Evolutionary conservation across 2,888 invertebrate genomes (phyloP), one percentile per base, ranked within the genome.

Genomic region (Harpagoxenus sublaevis): DNA sequence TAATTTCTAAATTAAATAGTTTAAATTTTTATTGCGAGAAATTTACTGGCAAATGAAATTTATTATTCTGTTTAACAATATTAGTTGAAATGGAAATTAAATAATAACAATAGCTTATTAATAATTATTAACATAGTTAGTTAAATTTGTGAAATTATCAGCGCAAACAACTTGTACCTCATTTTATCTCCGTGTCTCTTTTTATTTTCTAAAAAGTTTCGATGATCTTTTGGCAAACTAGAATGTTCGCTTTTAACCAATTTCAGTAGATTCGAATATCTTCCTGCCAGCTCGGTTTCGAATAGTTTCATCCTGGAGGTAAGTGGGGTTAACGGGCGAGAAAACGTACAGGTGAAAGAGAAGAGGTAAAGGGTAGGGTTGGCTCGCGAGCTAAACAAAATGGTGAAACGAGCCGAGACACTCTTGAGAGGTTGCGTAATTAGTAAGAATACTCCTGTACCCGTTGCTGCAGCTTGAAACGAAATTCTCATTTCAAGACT

Each of bases 361-460:
- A 81, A 71, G 6, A 35, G 78, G 48, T 75, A 73, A 65, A 66
- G 48, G 79, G 65, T 57, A 57, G 10, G 35, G 45, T 74, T 18
- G 84, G 45, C 6, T 53, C 39, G 31, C 65, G 71, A 65, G 28
- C 42, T 55, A 78, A 55, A 81, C 66, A 84, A 84, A 84, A 84
- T 55, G 77, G 73, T 51, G 60, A 78, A 71, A 81, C 73, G 57
- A 78, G 77, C 77, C 71, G 70, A 83, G 75, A 57, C 70, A 78
- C 31, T 70, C 63, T 42, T 88, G 84, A 86, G 85, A 87, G 85
- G 85, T 84, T 68, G 83, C 78, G 86, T 91, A 90, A 91, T 90
- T 90, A 90, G 89, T 86, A 86, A 85, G 87, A 87, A 87, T 87
- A 60, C 84, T 68, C 75, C 51, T 74, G 86, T 87, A 88, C 87